Evolutionary conservation across 37 sponge, comb jelly and placozoan genomes (phyloP), one percentile per base, ranked within the genome.

Genomic region (Haliclona indistincta): DNA sequence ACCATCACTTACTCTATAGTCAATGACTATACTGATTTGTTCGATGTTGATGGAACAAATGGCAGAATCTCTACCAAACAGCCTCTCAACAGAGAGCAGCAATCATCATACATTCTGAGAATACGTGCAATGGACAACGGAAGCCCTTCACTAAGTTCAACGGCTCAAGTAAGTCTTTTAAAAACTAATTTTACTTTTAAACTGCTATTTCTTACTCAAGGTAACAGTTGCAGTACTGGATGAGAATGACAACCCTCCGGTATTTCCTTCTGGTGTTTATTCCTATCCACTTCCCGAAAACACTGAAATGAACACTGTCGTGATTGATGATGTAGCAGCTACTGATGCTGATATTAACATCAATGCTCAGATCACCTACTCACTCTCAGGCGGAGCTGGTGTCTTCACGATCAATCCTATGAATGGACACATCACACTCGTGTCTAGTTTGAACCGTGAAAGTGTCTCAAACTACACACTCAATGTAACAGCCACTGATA

Each of bases 191-290:
- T 8, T 66, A 36, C 39, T 15, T 11, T 29, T 7, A 4, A 26
- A 23, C 72, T 3, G 22, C 33, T 49, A 45, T 22, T 25, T n/a
- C 63, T n/a, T 41, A 20, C 37, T 1, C 54, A 26, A 85, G 86
- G 86, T 85, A 36, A 34, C 29, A 2, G 67, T 85, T 22, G 71
- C 72, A 32, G 79, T 85, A 36, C 7, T 25, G 39, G 86, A 85
- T 55, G 51, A 20, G 19, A 85, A 85, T 66, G 86, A 85, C 56
- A 63, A 77, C 54, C 17, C 67, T 19, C 86, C 86, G 19, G 64
- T 10, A 15, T 85, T 85, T 29, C 19, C 30, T 20, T 2, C 41
- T 0, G 25, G 22, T 28, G 36, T 43, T 38, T 54, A n/a, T 20
- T 41, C 25, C 0, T 63, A 62, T 56, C 54, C 10, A 34, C 30